phyloP scores from a whole-genome alignment of 1,140 invertebrate species.

The Neodiprion lecontei region DNA sequence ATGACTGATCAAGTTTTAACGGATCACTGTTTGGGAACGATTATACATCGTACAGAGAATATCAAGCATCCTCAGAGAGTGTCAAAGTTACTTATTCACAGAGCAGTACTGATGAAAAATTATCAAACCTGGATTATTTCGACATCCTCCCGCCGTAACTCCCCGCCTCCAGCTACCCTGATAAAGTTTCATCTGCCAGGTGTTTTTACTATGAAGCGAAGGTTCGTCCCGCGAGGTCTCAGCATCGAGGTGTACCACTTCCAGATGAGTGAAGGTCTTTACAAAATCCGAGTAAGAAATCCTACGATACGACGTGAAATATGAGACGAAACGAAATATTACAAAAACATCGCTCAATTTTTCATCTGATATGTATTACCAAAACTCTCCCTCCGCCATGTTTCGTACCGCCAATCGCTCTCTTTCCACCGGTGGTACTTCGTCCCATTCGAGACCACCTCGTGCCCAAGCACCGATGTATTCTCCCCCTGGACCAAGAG shows the following conservation, averaged over 20 bases:
- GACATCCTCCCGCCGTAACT: conserved; percentile 88
- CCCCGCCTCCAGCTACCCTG: conserved; percentile 89
- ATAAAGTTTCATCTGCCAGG: conserved; percentile 86
- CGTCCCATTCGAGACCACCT: conserved; percentile 77
- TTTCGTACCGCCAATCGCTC: conserved; percentile 73
- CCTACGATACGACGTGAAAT: conserved; percentile 51
- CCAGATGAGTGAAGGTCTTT: conserved; percentile 82
- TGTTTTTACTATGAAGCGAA: conserved; percentile 77
- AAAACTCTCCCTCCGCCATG: conserved; percentile 82
- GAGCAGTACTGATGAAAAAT: background rate
- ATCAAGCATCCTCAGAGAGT: no score
- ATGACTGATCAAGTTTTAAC: no score
- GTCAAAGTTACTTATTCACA: no score
- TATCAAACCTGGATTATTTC: conserved; percentile 80
- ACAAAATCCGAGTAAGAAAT: conserved; percentile 87
- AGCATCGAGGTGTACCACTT: conserved; percentile 86
- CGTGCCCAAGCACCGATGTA: conserved; percentile 78
- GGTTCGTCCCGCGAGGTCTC: conserved; percentile 87
- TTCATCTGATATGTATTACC: conserved; percentile 58
- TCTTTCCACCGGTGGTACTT: conserved; percentile 74
- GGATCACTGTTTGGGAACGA: no score
- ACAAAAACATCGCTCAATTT: background rate
- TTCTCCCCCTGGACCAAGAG: conserved; percentile 71
- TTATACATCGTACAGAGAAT: no score
- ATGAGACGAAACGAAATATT: background rate